phyloP scores from a whole-genome alignment of 2,113 vertebrate genomes.

The Lampris megalopsis region DNA sequence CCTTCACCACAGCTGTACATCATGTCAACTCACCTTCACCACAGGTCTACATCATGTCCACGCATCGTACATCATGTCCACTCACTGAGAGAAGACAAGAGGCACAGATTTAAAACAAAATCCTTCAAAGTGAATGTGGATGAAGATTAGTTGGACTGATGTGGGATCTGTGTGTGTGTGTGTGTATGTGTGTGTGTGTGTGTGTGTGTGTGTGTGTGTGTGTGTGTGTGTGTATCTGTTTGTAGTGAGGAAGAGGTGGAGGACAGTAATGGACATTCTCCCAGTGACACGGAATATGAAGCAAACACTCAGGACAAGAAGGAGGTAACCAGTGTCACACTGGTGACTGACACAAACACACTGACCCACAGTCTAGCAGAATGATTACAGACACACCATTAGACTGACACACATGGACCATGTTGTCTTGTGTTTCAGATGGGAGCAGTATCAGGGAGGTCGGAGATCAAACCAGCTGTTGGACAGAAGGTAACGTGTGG shows the following conservation, averaged over 20 bases:
- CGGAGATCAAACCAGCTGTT: constrained; percentile 68
- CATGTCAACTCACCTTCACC: too few species aligned
- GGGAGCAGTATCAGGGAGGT: constrained; percentile 59
- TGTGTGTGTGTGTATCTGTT: neutral
- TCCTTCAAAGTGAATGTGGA: too few species aligned
- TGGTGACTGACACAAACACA: neutral
- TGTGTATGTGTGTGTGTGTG: constrained; percentile 63
- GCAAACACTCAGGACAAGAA: constrained; percentile 91
- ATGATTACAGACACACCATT: neutral
- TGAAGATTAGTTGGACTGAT: too few species aligned
- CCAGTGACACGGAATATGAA: constrained; percentile 86
- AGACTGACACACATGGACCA: neutral
- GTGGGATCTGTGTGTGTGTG: neutral
- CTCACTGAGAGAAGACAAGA: too few species aligned
- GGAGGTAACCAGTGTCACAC: constrained; percentile 81
- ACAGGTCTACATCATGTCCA: too few species aligned
- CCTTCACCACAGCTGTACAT: too few species aligned
- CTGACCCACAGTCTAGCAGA: too few species aligned
- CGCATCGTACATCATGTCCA: too few species aligned
- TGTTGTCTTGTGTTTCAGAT: constrained; percentile 51
- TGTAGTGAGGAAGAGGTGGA: constrained; percentile 93
- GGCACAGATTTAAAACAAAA: too few species aligned
- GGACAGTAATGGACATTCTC: constrained; percentile 82
- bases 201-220: constrained; percentile 64
- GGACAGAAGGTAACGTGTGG: constrained; percentile 68